phyloP scores from a whole-genome alignment of 2,888 invertebrate species.

The Lobophora halterata region DNA sequence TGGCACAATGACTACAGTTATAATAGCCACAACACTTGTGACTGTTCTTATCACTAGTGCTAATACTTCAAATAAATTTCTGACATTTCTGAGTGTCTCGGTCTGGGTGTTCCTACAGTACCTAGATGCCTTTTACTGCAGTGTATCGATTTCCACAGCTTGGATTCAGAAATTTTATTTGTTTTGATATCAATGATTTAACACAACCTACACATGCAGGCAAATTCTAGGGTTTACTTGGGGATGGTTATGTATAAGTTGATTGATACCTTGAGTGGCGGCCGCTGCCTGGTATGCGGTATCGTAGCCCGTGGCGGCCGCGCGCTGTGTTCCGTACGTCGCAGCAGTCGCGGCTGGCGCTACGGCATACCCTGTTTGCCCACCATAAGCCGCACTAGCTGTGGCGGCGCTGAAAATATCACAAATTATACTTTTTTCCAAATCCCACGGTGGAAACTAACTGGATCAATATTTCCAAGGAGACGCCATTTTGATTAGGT shows the following conservation, averaged over 20 bases:
- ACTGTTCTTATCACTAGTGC: no score
- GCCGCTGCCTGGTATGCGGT: constrained; percentile 91
- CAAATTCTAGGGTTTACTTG: not conserved
- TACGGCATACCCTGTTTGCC: constrained; percentile 92
- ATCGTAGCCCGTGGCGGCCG: constrained; percentile 89
- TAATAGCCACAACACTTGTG: no score
- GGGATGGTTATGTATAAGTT: not conserved
- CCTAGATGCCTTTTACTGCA: no score
- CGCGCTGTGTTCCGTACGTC: constrained; percentile 91
- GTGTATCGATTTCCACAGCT: no score
- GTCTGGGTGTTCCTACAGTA: no score
- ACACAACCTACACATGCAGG: no score
- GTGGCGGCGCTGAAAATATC: constrained; percentile 82
- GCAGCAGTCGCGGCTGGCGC: constrained; percentile 91
- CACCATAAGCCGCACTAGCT: constrained; percentile 90
- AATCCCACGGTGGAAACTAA: constrained; percentile 32
- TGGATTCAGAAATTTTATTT: no score
- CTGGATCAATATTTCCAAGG: constrained; percentile 64
- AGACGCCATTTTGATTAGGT: constrained; percentile 74
- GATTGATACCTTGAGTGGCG: constrained; percentile 83
- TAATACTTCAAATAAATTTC: no score
- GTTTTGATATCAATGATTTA: constrained; percentile 36
- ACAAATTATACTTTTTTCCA: constrained; percentile 22
- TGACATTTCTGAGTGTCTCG: no score
- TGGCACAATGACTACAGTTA: no score